Base-by-base conservation (phyloP, 2,888 invertebrate genomes). In the Drosophila pullipes region DNA sequence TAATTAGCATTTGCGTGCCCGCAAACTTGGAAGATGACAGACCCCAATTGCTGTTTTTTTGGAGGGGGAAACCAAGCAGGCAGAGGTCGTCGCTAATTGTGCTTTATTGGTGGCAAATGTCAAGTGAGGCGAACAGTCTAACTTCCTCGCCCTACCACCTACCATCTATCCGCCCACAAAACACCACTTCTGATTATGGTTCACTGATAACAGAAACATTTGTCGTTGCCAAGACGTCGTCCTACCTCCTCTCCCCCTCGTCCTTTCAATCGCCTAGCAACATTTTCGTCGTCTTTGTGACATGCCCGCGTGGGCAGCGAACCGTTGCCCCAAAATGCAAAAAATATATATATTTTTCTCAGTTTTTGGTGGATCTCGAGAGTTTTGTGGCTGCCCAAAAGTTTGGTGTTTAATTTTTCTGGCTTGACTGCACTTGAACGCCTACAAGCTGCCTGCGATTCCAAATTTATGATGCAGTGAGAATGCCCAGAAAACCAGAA, bases 91-190 rank as follows among this genome's bases (percentile, higher is more conserved):
- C 77, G 71, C 87, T 85, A 86, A 85, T 85, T 85, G 85, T 87
- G 62, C 89, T 82, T 84, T 85, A 89, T 85, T 86, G 89, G 84
- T 81, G 76, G 85, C 76, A 81, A 84, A 80, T 77, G 87, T 86
- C 79, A 89, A 85, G 84, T 77, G 82, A 83, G 75, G 74, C 78
- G 76, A 64, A 64, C 18, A 44, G 28, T 50, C 31, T 25, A 22
- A 44, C 44, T 44, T 13, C 22, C 11, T 22, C 22, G 44, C 22
- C 5, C 41, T 5, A 2, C 50, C 63, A 57, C 30, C 28, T 25
- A 16, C 35, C 35, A 13, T 13, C 35, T 13, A 13, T 3, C 11
- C 37, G 5, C 11, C 54, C 54, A 3, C 30, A 5, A 13, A 66
- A 39, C 22, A 49, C 39, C 28, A 69, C 30, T 76, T 65, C n/a